phyloP scores from a whole-genome alignment of 2,797 vertebrate genomes.

The Tenualosa ilisha region DNA sequence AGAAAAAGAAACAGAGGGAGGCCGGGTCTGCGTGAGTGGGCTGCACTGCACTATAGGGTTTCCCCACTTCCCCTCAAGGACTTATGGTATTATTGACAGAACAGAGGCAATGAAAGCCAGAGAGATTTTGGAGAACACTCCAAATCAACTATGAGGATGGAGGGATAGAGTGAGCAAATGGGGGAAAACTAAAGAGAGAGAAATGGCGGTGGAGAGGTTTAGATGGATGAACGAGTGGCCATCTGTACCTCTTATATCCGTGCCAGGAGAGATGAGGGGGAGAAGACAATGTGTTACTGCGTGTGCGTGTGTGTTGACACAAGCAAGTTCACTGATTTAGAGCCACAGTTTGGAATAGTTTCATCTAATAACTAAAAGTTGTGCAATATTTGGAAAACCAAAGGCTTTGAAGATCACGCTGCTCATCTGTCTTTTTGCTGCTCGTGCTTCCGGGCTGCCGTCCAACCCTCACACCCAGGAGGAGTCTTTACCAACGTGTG shows the following conservation, averaged over 20 bases:
- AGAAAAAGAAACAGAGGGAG: no score
- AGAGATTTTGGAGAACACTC: not conserved
- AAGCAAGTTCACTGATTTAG: not conserved
- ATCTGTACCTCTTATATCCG: not conserved
- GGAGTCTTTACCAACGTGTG: not conserved
- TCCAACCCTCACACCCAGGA: not conserved
- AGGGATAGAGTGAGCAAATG: not conserved
- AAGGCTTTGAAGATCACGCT: not conserved
- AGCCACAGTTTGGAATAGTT: not conserved
- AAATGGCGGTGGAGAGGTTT: not conserved
- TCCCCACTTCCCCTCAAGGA: not conserved
- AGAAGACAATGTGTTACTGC: not conserved
- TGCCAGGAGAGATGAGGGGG: conserved; percentile 11
- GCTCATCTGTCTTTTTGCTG: not conserved
- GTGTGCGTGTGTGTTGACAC: not conserved
- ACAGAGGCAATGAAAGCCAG: not conserved
- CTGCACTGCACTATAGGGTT: not conserved
- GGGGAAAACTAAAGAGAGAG: not conserved
- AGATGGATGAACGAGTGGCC: not conserved
- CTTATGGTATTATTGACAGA: not conserved
- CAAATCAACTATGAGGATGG: not conserved
- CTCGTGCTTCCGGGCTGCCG: not conserved
- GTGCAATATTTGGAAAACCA: not conserved
- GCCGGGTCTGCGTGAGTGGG: conserved; percentile 1
- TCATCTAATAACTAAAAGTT: not conserved